These are phyloP conservation scores for Panthera leo DNA, from an alignment of 2,113 vertebrate species.

Conservation along the genomic window DNA sequence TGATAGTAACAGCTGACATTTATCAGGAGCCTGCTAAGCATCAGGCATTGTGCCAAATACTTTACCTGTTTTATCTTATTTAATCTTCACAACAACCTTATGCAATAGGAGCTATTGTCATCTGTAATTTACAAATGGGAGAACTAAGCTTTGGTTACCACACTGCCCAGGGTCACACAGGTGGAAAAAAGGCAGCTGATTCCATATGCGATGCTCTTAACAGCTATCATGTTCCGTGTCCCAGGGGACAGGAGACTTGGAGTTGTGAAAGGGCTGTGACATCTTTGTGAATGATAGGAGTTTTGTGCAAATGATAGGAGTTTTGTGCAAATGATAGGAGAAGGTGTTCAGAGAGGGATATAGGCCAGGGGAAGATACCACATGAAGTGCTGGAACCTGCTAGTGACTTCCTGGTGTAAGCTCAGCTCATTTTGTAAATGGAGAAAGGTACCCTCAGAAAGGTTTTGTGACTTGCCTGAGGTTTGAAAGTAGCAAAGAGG, in stretches of 20 bases:
- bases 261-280: background rate
- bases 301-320: background rate
- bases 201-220: background rate
- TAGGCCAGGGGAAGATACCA: background rate
- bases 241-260: background rate
- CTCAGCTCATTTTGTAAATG: background rate
- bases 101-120: background rate
- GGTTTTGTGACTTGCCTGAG: background rate
- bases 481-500: background rate
- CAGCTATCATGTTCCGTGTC: background rate
- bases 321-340: background rate
- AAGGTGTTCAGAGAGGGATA: background rate
- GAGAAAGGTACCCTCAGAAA: background rate
- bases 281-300: background rate
- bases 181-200: background rate
- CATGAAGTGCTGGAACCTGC: background rate
- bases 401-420: background rate
- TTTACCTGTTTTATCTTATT: background rate
- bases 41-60: background rate
- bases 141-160: background rate
- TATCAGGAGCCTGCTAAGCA: background rate
- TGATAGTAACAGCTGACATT: background rate
- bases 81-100: background rate
- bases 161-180: background rate
- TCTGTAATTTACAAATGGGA: background rate